These are phyloP conservation scores for Vespertilio murinus DNA, from an alignment of 2,797 vertebrate species.

Conservation along the genomic window DNA sequence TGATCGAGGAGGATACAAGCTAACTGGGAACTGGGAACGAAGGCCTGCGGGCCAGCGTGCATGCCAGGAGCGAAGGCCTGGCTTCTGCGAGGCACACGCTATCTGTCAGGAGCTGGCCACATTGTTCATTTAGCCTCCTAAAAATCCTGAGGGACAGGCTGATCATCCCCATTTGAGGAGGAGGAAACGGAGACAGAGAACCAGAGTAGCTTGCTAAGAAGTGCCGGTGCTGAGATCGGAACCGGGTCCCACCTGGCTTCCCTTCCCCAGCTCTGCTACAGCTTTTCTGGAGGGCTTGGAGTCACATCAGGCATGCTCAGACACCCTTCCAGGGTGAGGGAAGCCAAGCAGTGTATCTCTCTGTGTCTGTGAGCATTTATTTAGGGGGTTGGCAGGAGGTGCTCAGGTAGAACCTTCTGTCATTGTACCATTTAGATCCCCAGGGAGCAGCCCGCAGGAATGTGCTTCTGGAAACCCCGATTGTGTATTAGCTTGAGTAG, in stretches of 20 bases:
- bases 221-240: not conserved
- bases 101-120: fast-evolving
- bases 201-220: not conserved
- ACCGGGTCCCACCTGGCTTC: not conserved
- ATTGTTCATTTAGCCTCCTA: not conserved
- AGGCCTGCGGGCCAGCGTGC: not conserved
- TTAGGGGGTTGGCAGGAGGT: fast-evolving
- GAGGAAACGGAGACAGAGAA: not conserved
- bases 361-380: not conserved
- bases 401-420: not conserved
- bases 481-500: not conserved
- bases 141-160: not conserved
- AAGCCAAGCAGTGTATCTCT: not conserved
- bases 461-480: not conserved
- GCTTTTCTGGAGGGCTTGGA: not conserved
- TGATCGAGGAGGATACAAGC: fast-evolving
- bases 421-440: not conserved
- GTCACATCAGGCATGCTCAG: not conserved
- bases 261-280: not conserved
- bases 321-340: not conserved
- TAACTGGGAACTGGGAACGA: fast-evolving
- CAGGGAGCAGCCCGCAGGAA: not conserved
- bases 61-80: fast-evolving
- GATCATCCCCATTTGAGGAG: not conserved
- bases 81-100: fast-evolving